Percentiles rank a stretch among this genome's conserved stretches.
Evolutionary conservation across 2,797 vertebrate species (phyloP).

Genomic region (Lates japonicus): DNA sequence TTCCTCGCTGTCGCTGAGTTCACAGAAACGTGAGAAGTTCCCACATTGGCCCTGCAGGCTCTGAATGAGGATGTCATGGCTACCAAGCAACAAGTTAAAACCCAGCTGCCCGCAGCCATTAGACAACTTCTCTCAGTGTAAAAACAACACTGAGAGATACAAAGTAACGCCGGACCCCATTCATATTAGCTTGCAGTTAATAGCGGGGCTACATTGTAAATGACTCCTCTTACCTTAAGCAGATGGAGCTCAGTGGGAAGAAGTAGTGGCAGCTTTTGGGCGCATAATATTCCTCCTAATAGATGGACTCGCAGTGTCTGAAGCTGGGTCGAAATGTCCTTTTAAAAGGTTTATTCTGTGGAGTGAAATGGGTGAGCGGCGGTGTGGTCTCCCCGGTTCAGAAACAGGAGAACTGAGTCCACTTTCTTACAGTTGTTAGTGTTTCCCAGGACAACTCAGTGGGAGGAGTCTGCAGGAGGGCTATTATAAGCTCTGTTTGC

Average conservation of each 20-base stretch:
- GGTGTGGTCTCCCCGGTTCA: neutral
- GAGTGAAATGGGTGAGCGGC: neutral
- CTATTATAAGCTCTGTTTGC: slow-evolving; percentile 19
- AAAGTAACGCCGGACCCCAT: neutral
- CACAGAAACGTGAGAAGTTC: slow-evolving; percentile 68
- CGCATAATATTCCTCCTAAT: slow-evolving; percentile 72
- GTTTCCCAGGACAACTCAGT: slow-evolving; percentile 83
- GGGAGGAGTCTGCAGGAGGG: slow-evolving; percentile 65
- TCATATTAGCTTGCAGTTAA: neutral
- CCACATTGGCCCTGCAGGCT: slow-evolving; percentile 42
- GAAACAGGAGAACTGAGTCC: slow-evolving; percentile 24
- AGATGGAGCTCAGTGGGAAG: slow-evolving; percentile 61
- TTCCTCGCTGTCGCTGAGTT: slow-evolving; percentile 31
- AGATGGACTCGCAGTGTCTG: neutral
- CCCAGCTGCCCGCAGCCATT: slow-evolving; percentile 46
- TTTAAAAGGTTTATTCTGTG: neutral
- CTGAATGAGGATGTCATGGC: slow-evolving; percentile 68
- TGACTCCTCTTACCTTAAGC: slow-evolving; percentile 69
- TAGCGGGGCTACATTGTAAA: neutral
- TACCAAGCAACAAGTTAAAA: slow-evolving; percentile 71
- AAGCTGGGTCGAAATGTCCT: slow-evolving; percentile 3
- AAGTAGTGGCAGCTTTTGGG: slow-evolving; percentile 27
- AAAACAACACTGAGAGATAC: neutral
- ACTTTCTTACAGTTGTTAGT: slow-evolving; percentile 79
- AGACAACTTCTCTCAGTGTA: neutral